Evolutionary conservation across 1,140 invertebrate species (phyloP), one percentile per base, ranked within the genome.

Genomic region (Mamestra configurata): DNA sequence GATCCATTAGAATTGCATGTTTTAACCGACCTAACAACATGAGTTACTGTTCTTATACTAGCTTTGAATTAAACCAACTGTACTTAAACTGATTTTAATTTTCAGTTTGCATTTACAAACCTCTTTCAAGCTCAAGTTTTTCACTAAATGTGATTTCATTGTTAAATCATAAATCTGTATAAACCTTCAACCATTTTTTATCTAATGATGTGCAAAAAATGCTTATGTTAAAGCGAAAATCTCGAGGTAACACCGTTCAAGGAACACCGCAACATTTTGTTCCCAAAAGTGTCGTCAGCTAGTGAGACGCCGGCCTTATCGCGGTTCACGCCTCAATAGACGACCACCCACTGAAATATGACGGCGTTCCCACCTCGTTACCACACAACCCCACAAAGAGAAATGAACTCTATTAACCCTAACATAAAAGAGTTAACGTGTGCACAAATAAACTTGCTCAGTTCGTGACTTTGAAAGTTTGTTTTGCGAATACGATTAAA

Each of bases 251-350:
- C n/a, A 22, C 15, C 35, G 8, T 59, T 66, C 22, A 43, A 66
- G 61, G 37, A 66, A 43, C 37, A 22, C 11, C n/a, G 37, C 37
- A 68, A 68, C 37, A 43, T 68, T 68, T 68, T 68, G 64, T 46
- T 68, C 64, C 27, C 57, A 22, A 43, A 68, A 68, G 64, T 68
- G 64, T 46, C 40, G 20, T 55, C 31, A 43, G 51, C 18, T 43
- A 73, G 71, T 53, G 71, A 73, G 71, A 73, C 71, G 71, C 37
- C 71, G 71, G 55, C 71, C 71, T 73, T 73, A 73, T 73, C 71
- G 71, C 71, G 35, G 68, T 73, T 73, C 51, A 73, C 71, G 71
- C 51, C 51, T 73, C 71, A 73, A 73, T 73, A 73, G 31, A 11
- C 46, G 31, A 18, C 71, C 35, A 55, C 31, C 37, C 64, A 43